Base-by-base conservation (phyloP, 2,888 invertebrate species). In the Anoplius nigerrimus region DNA sequence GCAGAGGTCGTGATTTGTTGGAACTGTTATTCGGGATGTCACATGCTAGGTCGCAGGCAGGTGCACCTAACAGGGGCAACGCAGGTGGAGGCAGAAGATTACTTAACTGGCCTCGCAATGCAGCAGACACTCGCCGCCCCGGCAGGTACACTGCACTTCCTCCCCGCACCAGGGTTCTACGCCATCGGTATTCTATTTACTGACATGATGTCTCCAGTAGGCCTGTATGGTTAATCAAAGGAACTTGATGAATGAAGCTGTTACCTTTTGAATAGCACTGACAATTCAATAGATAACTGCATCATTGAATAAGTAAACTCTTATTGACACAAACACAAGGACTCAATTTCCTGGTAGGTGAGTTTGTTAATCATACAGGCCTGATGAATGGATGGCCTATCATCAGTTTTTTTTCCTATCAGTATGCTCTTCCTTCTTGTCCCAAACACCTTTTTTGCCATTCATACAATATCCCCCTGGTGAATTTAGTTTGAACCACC, bases 41-140 rank as follows among this genome's bases (percentile, higher is more conserved):
- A 21, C 60, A 55, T 8, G 24, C 67, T 8, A 66, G 54, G 52
- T 58, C 45, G 21, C 61, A 51, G 15, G 54, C 62, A 22, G 61
- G 46, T 22, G 43, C 70, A n/a, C 67, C 65, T 46, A 75, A 57
- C 53, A 73, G 78, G 59, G 71, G 71, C 56, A 75, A 66, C 55
- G 58, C 53, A n/a, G 43, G 61, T 24, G 42, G 68, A 15, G 54
- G 57, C 53, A 74, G 77, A 57, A 75, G 77, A 69, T 68, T 62
- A 54, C 43, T 62, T 53, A 69, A 64, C 46, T 71, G 78, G 69
- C 55, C 72, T 13, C 75, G 75, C 15, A 72, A 67, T 62, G 54
- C 66, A 54, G 64, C 67, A 56, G 78, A 81, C 42, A 61, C 77
- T 45, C 78, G 82, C 55, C 81, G 79, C 42, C 67, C 79, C 42